Evolutionary conservation across 2,113 vertebrate species (phyloP), one percentile per base, ranked within the genome.

Genomic region (Archocentrus centrarchus): DNA sequence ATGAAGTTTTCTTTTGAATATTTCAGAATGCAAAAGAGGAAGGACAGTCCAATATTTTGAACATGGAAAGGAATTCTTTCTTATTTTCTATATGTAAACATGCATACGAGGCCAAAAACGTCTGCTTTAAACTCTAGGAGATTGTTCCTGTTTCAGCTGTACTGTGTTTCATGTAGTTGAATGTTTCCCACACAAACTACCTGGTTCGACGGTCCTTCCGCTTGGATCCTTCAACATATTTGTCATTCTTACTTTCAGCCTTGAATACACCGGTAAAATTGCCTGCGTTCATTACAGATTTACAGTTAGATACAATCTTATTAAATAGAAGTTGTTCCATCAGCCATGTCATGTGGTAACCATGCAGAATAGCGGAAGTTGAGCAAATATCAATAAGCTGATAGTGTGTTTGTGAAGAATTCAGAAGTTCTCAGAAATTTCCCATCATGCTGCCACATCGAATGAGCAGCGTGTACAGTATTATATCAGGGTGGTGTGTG

Each of bases 161-260:
- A n/a, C 32, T 20, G 24, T 24, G 3, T 18, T 73, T 13, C 66
- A 32, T 3, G 17, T 73, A 73, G 10, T n/a, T n/a, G 47, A 73
- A 73, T 57, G 15, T 55, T 81, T 20, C 27, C 27, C 61, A 35
- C 61, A 18, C 9, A 59, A 55, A 11, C 18, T 73, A 30, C 75
- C 77, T 8, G 9, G 64, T 17, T 15, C 17, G 7, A 35, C 0
- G 3, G 24, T 50, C 50, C 63, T 41, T 79, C 81, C 44, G 59
- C 50, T 77, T 57, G 32, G 30, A 73, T 63, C 85, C 39, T 75
- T 7, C 8, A 37, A 75, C 37, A 6, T 3, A 9, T 81, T 57
- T 66, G 5, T 83, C 68, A 47, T 39, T 4, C 15, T 70, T 63
- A 20, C 39, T 68, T 59, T 83, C 53, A 77, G 73, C 90, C 37